Conservation (phyloP, 2,888 invertebrate species). For the Nomada ruficornis region DNA sequence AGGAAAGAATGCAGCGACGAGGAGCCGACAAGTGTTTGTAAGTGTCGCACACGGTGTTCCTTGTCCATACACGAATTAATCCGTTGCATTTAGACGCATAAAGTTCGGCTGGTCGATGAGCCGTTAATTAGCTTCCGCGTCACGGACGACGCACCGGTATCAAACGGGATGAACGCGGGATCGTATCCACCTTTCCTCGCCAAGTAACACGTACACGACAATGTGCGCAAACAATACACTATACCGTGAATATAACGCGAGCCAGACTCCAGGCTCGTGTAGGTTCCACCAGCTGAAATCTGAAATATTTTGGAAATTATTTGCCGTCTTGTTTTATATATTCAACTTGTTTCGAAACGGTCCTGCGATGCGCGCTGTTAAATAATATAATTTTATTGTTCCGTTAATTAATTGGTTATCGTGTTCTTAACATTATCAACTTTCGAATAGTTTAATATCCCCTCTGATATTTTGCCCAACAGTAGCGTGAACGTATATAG, state of each 20-base stretch:
- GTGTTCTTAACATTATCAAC: no score
- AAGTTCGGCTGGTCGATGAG: constrained; percentile 70
- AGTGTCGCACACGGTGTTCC: constrained; percentile 22
- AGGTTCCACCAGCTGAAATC: constrained; percentile 24
- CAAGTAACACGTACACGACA: constrained; percentile 57
- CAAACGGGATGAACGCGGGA: constrained; percentile 69
- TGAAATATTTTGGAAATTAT: constrained; percentile 34
- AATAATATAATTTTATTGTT: no score
- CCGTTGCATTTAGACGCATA: constrained; percentile 71
- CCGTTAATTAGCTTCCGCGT: constrained; percentile 72
- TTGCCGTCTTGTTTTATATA: background rate
- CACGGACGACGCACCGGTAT: constrained; percentile 70
- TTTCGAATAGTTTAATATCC: no score
- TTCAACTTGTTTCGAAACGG: constrained; percentile 1
- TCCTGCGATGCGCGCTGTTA: background rate
- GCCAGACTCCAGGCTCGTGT: constrained; percentile 1
- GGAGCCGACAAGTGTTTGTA: constrained; percentile 32
- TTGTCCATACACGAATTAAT: constrained; percentile 64
- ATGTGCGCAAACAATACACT: constrained; percentile 52
- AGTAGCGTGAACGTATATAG: no score
- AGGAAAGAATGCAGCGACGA: background rate
- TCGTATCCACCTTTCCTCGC: constrained; percentile 51
- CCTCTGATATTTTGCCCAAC: no score
- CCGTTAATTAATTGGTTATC: no score
- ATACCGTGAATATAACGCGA: constrained; percentile 26